Conservation (phyloP, 2,797 vertebrate genomes). For the Strix occidentalis region DNA sequence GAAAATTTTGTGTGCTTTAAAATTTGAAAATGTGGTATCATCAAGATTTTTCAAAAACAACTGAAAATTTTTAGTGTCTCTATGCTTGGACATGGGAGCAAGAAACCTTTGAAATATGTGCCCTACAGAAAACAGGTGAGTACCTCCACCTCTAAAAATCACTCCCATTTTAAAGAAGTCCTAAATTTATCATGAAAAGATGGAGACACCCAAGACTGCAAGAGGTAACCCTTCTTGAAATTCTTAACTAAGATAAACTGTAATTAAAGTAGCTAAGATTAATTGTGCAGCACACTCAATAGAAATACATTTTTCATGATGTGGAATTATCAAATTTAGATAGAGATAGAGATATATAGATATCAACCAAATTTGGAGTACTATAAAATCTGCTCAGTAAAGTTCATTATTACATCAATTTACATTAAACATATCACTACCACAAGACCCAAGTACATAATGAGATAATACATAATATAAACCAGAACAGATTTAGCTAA, state of each 20-base stretch:
- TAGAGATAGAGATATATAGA: neutral
- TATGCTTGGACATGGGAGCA: neutral
- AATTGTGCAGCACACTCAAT: neutral
- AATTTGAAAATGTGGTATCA: neutral
- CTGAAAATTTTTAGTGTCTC: neutral
- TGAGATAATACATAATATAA: neutral
- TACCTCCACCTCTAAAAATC: neutral
- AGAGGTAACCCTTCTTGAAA: neutral
- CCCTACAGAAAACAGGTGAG: neutral
- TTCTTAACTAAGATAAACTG: neutral
- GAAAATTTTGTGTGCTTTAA: neutral
- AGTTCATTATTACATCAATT: neutral
- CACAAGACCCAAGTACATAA: neutral
- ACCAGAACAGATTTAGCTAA: neutral
- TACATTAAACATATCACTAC: neutral
- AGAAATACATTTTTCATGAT: neutral
- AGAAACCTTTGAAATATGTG: neutral
- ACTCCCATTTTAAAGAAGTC: neutral
- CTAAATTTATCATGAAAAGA: neutral
- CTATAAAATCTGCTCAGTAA: neutral
- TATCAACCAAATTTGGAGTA: neutral
- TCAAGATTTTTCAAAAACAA: neutral
- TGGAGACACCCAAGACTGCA: neutral
- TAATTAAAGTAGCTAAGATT: neutral
- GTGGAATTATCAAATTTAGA: neutral